Evolutionary conservation across 2,888 invertebrate species (phyloP), one percentile per base, ranked within the genome.

Genomic region (Andrena fulva): DNA sequence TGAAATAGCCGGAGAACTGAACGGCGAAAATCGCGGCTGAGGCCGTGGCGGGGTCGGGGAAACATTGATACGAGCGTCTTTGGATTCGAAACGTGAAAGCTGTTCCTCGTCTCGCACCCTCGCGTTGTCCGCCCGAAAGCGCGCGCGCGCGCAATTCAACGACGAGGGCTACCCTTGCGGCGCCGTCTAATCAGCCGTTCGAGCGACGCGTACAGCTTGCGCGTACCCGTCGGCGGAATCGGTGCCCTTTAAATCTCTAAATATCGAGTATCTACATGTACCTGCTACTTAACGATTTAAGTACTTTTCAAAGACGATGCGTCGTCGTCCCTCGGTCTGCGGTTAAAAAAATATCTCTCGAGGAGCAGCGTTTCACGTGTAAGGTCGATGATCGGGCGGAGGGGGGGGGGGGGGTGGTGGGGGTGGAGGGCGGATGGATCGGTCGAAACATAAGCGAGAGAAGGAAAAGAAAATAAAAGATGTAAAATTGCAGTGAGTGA

Each of bases 401-500:
- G 42, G 42, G 60, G 0, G 20, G 20, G 20, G 20, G 20, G 20
- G 20, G 20, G 20, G 20, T 20, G 20, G 20, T n/a, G n/a, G n/a
- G n/a, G n/a, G n/a, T n/a, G 0, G 20, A 20, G 59, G 29, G 64
- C 63, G 82, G 76, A 74, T 66, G 77, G 69, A 67, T 33, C 64
- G 74, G 67, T 60, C 29, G 62, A 63, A 83, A 66, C 56, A 12
- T 48, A 70, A 71, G 59, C 29, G 52, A 59, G 48, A 75, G 64
- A 71, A 72, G 80, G 68, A 80, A 50, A 24, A 10, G 54, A 69
- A 84, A 64, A 63, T 85, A 85, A 84, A 84, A 87, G 81, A 90
- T 42, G 24, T 27, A 27, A 24, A 12, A 86, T 90, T 89, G 90
- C 87, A 90, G 91, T 92, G 92, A 91, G 91, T 92, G 92, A 92